These are phyloP conservation scores for Tachystola acroxantha DNA, from an alignment of 2,888 invertebrate genomes.

Conservation along the genomic window DNA sequence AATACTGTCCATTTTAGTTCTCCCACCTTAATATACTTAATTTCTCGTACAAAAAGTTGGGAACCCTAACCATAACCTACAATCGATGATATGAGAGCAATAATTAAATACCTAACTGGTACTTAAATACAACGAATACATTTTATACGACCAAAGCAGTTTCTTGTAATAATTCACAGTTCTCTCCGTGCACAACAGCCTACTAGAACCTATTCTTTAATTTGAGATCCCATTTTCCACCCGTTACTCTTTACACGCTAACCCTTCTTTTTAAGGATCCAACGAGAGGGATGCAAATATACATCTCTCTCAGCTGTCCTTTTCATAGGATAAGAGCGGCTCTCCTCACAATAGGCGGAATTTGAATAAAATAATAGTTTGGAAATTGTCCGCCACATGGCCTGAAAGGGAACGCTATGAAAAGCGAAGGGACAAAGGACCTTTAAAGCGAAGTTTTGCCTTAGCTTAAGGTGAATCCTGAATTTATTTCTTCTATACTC, in stretches of 20 bases:
- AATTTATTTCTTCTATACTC: too few species aligned
- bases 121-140: too few species aligned
- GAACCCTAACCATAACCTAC: too few species aligned
- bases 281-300: conserved; percentile 16
- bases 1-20: too few species aligned
- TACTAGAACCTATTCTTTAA: conserved; percentile 1
- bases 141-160: too few species aligned
- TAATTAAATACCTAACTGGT: too few species aligned
- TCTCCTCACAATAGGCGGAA: conserved; percentile 41
- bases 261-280: conserved; percentile 3
- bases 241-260: conserved; percentile 1
- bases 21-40: too few species aligned
- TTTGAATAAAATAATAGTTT: conserved; percentile 70
- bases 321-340: conserved; percentile 32
- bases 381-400: conserved; percentile 42
- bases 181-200: too few species aligned
- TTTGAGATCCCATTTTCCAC: conserved; percentile 5
- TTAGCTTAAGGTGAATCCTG: too few species aligned
- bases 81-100: too few species aligned
- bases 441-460: conserved; percentile 31
- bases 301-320: conserved; percentile 17
- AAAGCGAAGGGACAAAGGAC: conserved; percentile 37
- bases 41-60: too few species aligned
- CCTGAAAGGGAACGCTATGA: conserved; percentile 22
- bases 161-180: too few species aligned